These are phyloP conservation scores for Cossypha niveicapilla DNA, from an alignment of 2,797 vertebrate species.

Conservation along the genomic window DNA sequence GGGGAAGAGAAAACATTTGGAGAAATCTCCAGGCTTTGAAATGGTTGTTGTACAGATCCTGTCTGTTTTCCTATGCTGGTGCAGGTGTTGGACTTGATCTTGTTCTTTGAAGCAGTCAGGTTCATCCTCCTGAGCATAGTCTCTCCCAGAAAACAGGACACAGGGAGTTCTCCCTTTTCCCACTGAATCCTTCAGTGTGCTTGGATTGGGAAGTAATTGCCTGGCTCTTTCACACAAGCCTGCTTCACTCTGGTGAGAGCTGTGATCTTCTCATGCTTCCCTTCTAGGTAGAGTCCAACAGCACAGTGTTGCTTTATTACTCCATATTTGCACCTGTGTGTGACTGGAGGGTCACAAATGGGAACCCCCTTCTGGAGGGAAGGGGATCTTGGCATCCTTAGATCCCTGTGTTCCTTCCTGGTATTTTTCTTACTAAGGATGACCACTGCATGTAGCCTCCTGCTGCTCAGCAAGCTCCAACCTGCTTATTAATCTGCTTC, in stretches of 20 bases:
- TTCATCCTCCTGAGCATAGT: background rate
- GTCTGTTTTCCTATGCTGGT: background rate
- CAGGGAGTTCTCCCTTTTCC: background rate
- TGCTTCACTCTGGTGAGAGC: background rate
- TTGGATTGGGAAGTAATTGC: background rate
- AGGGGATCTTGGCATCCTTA: background rate
- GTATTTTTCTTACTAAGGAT: background rate
- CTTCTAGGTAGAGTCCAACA: background rate
- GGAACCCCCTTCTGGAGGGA: background rate
- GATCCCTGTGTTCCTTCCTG: background rate
- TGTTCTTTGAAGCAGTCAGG: background rate
- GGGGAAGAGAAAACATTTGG: background rate
- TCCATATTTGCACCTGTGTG: accelerated
- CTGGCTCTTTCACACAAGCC: background rate
- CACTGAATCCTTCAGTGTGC: background rate
- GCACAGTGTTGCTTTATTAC: accelerated
- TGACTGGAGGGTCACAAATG: background rate
- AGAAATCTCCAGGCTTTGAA: background rate
- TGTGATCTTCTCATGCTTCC: background rate
- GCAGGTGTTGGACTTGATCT: background rate
- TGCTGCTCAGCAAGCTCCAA: background rate
- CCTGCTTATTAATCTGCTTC: background rate
- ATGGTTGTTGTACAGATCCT: background rate
- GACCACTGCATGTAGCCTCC: background rate
- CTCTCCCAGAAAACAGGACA: background rate